Evolutionary conservation across 2,797 vertebrate species (phyloP).

Genomic region (Pristis pectinata): DNA sequence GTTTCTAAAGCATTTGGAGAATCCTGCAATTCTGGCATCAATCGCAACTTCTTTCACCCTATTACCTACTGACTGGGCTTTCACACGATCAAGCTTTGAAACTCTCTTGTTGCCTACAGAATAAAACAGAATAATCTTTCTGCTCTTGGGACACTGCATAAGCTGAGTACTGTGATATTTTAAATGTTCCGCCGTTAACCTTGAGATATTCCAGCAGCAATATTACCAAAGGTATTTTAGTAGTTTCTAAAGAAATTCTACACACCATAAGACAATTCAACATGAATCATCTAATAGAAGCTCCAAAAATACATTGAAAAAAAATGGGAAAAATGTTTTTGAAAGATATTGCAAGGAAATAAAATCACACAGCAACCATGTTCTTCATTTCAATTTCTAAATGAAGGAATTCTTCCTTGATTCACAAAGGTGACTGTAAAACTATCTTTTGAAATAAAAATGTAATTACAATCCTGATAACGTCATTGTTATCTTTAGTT

Average conservation of each 20-base stretch:
- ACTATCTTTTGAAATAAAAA: conserved; percentile 47
- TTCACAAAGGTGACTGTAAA: conserved; percentile 45
- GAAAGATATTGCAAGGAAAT: neutral
- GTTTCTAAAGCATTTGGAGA: neutral
- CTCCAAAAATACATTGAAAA: neutral
- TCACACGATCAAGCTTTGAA: neutral
- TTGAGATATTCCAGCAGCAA: neutral
- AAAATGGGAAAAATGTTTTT: neutral
- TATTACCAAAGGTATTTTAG: neutral
- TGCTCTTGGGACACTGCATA: neutral
- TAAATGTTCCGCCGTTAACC: neutral
- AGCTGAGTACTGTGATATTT: neutral
- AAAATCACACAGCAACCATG: conserved; percentile 2
- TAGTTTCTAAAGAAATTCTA: neutral
- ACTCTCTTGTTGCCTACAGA: neutral
- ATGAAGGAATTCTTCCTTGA: conserved; percentile 43
- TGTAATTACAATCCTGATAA: conserved; percentile 52
- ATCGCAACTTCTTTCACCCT: neutral
- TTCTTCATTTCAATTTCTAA: conserved; percentile 21
- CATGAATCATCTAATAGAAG: too few relatives aligned
- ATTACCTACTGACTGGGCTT: neutral
- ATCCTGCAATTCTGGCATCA: neutral
- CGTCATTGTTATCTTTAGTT: conserved; percentile 57
- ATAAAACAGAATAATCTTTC: neutral
- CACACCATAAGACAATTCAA: neutral